phyloP scores from a whole-genome alignment of 23 tunicate genomes.

The Diplosoma virens region DNA sequence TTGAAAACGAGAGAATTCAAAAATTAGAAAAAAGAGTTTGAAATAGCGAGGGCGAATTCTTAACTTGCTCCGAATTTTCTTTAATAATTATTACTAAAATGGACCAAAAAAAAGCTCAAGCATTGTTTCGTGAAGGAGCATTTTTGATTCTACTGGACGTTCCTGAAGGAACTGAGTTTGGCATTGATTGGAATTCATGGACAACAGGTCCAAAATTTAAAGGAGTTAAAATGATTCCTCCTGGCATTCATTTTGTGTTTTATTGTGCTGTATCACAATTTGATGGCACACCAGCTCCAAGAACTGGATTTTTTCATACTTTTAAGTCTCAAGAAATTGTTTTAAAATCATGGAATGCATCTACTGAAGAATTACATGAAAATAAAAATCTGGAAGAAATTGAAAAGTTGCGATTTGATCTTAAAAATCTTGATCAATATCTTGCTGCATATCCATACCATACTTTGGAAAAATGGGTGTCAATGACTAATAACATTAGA shows the following conservation, averaged over 20 bases:
- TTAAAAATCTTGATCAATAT: slow-evolving; percentile 61
- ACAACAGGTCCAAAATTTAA: slow-evolving; percentile 75
- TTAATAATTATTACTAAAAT: too few relatives aligned
- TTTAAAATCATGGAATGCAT: slow-evolving; percentile 48
- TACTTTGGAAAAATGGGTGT: slow-evolving; percentile 79
- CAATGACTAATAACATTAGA: slow-evolving; percentile 49
- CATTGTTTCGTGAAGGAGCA: slow-evolving; percentile 82
- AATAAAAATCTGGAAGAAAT: slow-evolving; percentile 16
- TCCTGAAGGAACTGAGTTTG: slow-evolving; percentile 93
- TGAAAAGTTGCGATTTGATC: slow-evolving; percentile 1
- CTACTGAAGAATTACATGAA: slow-evolving; percentile 49
- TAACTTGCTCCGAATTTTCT: too few relatives aligned
- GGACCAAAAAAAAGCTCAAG: slow-evolving; percentile 70
- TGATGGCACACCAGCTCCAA: slow-evolving; percentile 70
- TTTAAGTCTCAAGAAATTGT: slow-evolving; percentile 72
- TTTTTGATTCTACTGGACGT: slow-evolving; percentile 65
- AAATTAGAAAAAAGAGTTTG: too few relatives aligned
- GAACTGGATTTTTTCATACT: slow-evolving; percentile 84
- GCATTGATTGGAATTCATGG: slow-evolving; percentile 98
- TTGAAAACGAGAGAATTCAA: too few relatives aligned
- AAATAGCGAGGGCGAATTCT: too few relatives aligned
- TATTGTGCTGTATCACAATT: slow-evolving; percentile 61
- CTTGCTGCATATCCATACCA: slow-evolving; percentile 92
- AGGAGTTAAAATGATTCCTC: slow-evolving; percentile 97
- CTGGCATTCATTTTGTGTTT: slow-evolving; percentile 88